Conservation (phyloP, 2,113 vertebrate species). For the Mobula hypostoma region DNA sequence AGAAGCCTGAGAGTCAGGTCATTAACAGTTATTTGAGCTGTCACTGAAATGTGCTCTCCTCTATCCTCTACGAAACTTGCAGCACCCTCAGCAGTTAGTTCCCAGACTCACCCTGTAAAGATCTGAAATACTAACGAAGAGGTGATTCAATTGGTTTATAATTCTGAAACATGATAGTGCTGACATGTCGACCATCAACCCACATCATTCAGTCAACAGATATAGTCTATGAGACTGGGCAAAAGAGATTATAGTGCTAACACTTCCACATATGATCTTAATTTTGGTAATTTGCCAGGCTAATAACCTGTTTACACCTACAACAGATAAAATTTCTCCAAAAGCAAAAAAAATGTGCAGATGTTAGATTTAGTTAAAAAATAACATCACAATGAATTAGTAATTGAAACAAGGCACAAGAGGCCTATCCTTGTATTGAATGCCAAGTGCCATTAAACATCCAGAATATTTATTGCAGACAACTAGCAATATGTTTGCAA, state of each 20-base stretch:
- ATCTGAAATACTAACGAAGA: slow-evolving; percentile 28
- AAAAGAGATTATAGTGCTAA: not conserved
- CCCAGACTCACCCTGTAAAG: slow-evolving; percentile 2
- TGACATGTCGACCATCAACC: not conserved
- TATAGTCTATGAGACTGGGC: slow-evolving; percentile 5
- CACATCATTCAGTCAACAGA: slow-evolving; percentile 26
- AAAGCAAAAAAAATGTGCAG: no score
- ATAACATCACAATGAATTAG: no score
- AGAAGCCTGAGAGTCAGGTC: slow-evolving; percentile 5
- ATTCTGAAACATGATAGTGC: slow-evolving; percentile 18
- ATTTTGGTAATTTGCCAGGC: not conserved
- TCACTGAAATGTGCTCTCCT: not conserved
- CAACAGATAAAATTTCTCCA: not conserved
- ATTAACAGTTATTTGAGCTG: slow-evolving; percentile 36
- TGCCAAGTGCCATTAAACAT: no score
- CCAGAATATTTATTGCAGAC: no score
- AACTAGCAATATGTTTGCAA: no score
- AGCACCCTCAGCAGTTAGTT: not conserved
- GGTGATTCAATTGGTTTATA: slow-evolving; percentile 29
- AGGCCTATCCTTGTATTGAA: no score
- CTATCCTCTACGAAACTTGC: not conserved
- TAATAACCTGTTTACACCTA: not conserved
- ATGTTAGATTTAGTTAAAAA: no score
- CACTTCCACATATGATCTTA: not conserved
- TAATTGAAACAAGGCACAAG: no score